Evolutionary conservation across 2,113 vertebrate species (phyloP).

Genomic region (Trichechus manatus): DNA sequence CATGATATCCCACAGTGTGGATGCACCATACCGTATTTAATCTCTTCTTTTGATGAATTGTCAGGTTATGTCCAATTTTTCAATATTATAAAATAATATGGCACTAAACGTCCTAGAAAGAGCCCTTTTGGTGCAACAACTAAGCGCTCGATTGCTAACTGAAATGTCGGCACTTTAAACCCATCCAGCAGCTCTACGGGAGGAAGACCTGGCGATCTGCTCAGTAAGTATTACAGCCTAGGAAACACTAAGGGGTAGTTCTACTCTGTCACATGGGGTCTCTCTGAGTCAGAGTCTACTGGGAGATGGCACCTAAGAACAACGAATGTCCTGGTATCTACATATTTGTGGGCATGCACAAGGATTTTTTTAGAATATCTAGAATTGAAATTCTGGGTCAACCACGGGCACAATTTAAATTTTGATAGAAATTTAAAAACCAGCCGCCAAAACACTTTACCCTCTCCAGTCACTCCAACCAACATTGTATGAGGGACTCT

Average conservation of each 20-base stretch:
- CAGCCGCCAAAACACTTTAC: not conserved
- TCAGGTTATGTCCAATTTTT: not conserved
- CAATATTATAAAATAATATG: not conserved
- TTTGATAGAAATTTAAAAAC: constrained; percentile 1
- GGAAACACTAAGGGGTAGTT: not conserved
- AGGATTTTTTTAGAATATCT: not conserved
- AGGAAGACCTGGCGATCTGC: not conserved
- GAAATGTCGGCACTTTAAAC: not conserved
- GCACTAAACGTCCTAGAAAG: not conserved
- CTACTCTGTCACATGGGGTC: not conserved
- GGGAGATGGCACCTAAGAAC: not conserved
- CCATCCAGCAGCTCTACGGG: not conserved
- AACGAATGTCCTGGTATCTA: not conserved
- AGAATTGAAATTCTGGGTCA: not conserved
- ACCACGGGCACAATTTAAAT: not conserved
- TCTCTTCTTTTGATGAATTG: constrained; percentile 8
- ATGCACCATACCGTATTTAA: not conserved
- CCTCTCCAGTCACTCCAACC: not conserved
- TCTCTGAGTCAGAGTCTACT: not conserved
- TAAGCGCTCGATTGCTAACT: not conserved
- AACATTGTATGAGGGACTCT: not conserved
- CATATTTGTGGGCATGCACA: not conserved
- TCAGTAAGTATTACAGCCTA: not conserved
- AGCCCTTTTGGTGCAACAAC: not conserved
- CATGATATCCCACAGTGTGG: not conserved